Evolutionary conservation across 2,888 invertebrate genomes (phyloP).

Genomic region (Cylindroiulus punctatus): DNA sequence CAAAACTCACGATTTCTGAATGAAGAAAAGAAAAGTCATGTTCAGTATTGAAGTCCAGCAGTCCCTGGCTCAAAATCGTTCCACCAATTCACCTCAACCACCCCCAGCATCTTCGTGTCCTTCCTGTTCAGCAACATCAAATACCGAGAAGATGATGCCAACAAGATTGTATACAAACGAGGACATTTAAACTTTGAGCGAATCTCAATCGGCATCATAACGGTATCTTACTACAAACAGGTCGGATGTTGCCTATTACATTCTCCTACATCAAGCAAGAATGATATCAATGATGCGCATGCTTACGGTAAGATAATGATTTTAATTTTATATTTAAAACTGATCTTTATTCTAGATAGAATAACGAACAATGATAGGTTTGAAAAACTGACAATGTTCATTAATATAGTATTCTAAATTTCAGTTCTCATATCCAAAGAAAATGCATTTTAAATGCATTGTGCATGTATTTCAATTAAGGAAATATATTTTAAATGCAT

Average conservation of each 20-base stretch:
- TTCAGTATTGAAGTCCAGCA: constrained; percentile 1
- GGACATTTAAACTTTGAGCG: constrained; percentile 40
- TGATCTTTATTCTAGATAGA: background rate
- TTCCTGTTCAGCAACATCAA: constrained; percentile 40
- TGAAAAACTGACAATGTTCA: no score
- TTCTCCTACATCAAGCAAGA: constrained; percentile 15
- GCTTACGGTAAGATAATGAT: background rate
- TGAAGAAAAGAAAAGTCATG: constrained; percentile 33
- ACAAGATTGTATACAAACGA: constrained; percentile 34
- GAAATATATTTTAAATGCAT: no score
- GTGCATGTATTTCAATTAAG: no score
- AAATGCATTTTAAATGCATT: no score
- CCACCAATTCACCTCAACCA: background rate
- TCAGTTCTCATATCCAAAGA: no score
- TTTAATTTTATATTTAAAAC: background rate
- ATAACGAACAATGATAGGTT: no score
- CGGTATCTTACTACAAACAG: constrained; percentile 1
- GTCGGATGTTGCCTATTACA: background rate
- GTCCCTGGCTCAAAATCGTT: constrained; percentile 9
- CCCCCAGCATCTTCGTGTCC: constrained; percentile 7
- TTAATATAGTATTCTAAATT: no score
- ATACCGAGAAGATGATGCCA: constrained; percentile 39
- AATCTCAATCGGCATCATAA: constrained; percentile 2
- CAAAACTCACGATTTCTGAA: constrained; percentile 19
- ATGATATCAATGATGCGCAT: constrained; percentile 10